Base-by-base conservation (phyloP, 2,797 vertebrate genomes). In the Schizopygopsis malacanthus region DNA sequence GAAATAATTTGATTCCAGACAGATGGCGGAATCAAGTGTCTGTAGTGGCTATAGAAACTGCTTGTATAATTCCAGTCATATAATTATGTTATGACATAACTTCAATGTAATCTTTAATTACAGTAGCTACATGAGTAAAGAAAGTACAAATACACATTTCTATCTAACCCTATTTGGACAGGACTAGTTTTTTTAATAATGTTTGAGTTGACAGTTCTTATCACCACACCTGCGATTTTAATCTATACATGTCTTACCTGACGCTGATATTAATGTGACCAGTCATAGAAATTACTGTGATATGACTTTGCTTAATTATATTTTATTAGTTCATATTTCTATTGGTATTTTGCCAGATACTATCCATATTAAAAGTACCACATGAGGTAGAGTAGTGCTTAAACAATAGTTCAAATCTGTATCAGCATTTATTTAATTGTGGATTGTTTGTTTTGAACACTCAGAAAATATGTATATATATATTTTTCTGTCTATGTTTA, bases 401-500 rank as follows among this genome's bases (percentile, higher is more conserved):
- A 56, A 56, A 59, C 56, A 59, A 10, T 11, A n/a, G 56, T 11
- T 59, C 54, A 11, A 54, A 76, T 54, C 18, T 54, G 18, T 54
- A 22, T 22, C 4, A 54, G 47, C 10, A 54, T 76, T n/a, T 1
- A 56, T 77, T 9, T 56, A 0, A 81, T 39, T 69, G 11, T 25
- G 5, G 8, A 41, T 70, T 9, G 8, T 39, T 67, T 41, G 10
- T 37, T 61, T 54, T 39, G 12, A 47, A 76, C 13, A 15, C 45
- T 12, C 13, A 43, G 0, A 25, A 22, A 9, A 43, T 43, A 2
- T 41, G 7, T 41, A 41, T 41, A 41, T 39, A 39, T 6, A 8
- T 41, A 0, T 39, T 86, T 88, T 89, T 84, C 33, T 81, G 37
- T 25, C 28, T 89, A 56, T 93, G 90, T 93, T 63, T 91, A 99